A percentile compares a stretch with the other conserved stretches of the same genome.
These are phyloP conservation scores for Pissodes strobi DNA, from an alignment of 1,140 invertebrate genomes.

Conservation along the genomic window DNA sequence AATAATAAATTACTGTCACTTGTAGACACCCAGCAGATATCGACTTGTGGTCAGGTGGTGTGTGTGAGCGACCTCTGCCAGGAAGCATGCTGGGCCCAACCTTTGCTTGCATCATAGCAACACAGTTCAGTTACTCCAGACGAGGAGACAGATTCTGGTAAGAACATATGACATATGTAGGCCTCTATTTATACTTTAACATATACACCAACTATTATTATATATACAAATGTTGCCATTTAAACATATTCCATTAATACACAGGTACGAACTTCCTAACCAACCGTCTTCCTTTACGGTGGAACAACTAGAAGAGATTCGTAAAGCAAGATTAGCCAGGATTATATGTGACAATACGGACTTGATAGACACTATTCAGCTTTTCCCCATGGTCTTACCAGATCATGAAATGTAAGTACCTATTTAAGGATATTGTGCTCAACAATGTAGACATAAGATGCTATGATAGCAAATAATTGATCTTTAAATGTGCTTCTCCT, in stretches of 20 bases:
- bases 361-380: slow-evolving; percentile 87
- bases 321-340: slow-evolving; percentile 82
- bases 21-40: slow-evolving; percentile 81
- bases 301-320: slow-evolving; percentile 88
- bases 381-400: slow-evolving; percentile 90
- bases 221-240: too few relatives aligned
- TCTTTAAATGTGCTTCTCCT: too few relatives aligned
- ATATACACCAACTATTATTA: too few relatives aligned
- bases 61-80: slow-evolving; percentile 83
- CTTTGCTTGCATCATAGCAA: slow-evolving; percentile 94
- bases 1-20: too few relatives aligned
- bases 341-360: slow-evolving; percentile 96
- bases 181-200: too few relatives aligned
- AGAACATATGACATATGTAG: too few relatives aligned
- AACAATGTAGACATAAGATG: too few relatives aligned
- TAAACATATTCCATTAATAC: too few relatives aligned
- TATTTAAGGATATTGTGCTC: too few relatives aligned
- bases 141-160: slow-evolving; percentile 93
- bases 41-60: slow-evolving; percentile 91
- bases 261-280: slow-evolving; percentile 84
- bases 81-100: slow-evolving; percentile 92
- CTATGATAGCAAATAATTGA: too few relatives aligned
- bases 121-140: slow-evolving; percentile 90
- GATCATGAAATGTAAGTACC: slow-evolving; percentile 86
- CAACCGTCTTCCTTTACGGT: slow-evolving; percentile 89